Base-by-base conservation (phyloP, 1,140 invertebrate genomes). In the Camponotus pennsylvanicus region DNA sequence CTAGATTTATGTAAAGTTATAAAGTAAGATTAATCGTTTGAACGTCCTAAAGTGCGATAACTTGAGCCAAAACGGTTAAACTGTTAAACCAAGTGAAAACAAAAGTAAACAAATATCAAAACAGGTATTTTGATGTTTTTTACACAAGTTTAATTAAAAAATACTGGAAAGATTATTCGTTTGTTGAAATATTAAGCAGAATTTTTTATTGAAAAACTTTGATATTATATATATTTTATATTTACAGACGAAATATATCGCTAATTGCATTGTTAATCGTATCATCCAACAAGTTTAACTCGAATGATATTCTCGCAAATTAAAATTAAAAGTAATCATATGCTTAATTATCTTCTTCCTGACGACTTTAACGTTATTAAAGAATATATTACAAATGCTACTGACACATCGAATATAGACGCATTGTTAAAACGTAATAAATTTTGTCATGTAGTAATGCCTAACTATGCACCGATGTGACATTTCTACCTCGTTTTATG, bases 161-260 rank as follows among this genome's bases (percentile, higher is more conserved):
- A 5, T 45, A 45, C 8, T 67, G 11, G 37, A 79, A 27, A 61
- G 2, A 40, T 59, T 71, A 70, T 86, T 59, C 13, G n/a, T 67
- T 86, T 83, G 49, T 86, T 89, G 64, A 49, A 40, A 15, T 86
- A 71, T 70, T 45, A 75, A 21, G 32, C 49, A 73, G 21, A 27
- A 61, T 82, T 66, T 37, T 78, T 78, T 78, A 49, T 52, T 49
- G 5, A 42, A 42, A 13, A 77, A 77, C 52, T 13, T 52, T 18
- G 32, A 32, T 59, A 40, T 75, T 57, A 21, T 57, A 21, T 57
- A 21, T 57, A 21, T 78, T 78, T 52, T 78, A 21, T 49, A 78
- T 78, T 13, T 64, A 21, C 42, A 64, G 15, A 21, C 9, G 7
- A 45, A 34, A 13, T 34, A 63, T 37, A 40, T 6, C 37, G 21